Evolutionary conservation across 2,113 vertebrate species (phyloP).

Genomic region (Noctilio leporinus): DNA sequence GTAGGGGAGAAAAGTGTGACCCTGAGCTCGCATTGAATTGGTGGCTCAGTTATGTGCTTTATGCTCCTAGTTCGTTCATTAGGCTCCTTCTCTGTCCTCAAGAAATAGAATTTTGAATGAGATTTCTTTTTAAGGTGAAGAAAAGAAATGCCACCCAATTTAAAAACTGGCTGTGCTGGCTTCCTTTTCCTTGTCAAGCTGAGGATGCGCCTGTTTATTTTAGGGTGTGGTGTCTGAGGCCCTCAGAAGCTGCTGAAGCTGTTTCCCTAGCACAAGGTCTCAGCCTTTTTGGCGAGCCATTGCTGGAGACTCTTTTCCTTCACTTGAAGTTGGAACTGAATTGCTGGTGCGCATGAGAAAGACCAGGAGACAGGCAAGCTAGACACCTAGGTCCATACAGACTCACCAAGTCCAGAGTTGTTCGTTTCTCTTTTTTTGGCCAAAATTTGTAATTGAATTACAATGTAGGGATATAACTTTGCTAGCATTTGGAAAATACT

Average conservation of each 20-base stretch:
- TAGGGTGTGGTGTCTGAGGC: not conserved
- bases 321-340: not conserved
- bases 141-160: not conserved
- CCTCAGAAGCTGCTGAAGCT: not conserved
- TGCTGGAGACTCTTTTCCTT: not conserved
- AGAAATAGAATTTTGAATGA: not conserved
- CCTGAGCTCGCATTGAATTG: too few species aligned
- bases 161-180: not conserved
- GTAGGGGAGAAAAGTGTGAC: too few species aligned
- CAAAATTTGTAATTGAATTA: constrained; percentile 39
- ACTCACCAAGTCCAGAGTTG: not conserved
- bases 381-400: not conserved
- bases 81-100: not conserved
- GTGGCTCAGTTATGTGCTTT: not conserved
- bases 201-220: not conserved
- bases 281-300: too few species aligned
- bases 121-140: not conserved
- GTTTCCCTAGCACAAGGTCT: not conserved
- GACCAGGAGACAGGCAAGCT: not conserved
- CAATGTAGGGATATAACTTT: constrained; percentile 35
- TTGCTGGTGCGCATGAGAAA: not conserved
- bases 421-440: not conserved
- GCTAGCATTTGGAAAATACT: constrained; percentile 66
- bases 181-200: not conserved
- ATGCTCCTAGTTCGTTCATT: not conserved